phyloP scores from a whole-genome alignment of 2,797 vertebrate genomes.

The Hypotaenidia philippensis region DNA sequence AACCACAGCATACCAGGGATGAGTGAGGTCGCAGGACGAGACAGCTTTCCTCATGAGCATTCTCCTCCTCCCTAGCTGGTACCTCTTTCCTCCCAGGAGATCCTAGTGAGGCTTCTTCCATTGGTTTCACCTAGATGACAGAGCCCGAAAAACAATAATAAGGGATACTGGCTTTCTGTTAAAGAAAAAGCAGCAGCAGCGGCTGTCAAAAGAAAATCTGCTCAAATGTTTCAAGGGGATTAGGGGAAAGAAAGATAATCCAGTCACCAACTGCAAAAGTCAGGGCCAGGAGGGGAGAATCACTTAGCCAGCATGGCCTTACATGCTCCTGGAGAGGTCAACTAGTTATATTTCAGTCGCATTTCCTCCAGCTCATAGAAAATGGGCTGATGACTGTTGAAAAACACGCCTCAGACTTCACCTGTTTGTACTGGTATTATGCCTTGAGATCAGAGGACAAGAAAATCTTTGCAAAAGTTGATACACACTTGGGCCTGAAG shows the following conservation, averaged over 20 bases:
- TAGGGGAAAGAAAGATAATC: background rate
- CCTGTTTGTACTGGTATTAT: background rate
- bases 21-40: background rate
- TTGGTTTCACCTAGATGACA: background rate
- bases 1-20: background rate
- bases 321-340: background rate
- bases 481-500: background rate
- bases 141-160: background rate
- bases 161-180: background rate
- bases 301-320: background rate
- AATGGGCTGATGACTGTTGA: background rate
- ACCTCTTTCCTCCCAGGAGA: background rate
- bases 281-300: background rate
- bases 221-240: background rate
- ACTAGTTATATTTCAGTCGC: background rate
- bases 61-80: background rate
- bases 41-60: accelerated
- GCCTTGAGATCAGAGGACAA: background rate
- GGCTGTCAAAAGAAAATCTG: background rate
- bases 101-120: background rate
- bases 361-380: background rate
- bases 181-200: background rate
- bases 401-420: background rate
- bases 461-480: background rate
- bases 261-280: background rate